Evolutionary conservation across 2,888 invertebrate genomes (phyloP).

Genomic region (Macaria liturata): DNA sequence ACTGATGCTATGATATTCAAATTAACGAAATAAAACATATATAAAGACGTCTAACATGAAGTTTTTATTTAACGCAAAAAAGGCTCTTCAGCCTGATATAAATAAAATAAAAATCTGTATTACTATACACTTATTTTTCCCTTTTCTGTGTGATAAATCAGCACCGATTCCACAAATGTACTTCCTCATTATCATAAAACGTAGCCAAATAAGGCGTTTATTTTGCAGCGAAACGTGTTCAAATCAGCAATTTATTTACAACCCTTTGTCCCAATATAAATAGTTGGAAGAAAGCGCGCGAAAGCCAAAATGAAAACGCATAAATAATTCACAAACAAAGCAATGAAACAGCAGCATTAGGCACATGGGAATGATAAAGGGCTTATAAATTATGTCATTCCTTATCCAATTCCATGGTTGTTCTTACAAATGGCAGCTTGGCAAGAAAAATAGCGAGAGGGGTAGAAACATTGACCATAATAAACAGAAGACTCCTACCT

Average conservation of each 20-base stretch:
- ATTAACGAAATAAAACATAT: too few relatives aligned
- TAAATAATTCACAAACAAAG: constrained; percentile 35
- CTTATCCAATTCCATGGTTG: constrained; percentile 38
- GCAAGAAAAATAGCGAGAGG: constrained; percentile 38
- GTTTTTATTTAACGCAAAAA: too few relatives aligned
- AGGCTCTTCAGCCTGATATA: too few relatives aligned
- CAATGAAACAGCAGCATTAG: constrained; percentile 38
- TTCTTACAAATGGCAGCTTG: constrained; percentile 28
- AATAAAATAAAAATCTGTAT: too few relatives aligned
- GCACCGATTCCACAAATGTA: neutral
- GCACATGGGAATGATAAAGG: constrained; percentile 49
- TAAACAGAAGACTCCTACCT: too few relatives aligned
- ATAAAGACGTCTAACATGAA: too few relatives aligned
- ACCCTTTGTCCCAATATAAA: constrained; percentile 14
- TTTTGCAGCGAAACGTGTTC: constrained; percentile 3
- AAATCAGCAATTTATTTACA: constrained; percentile 11
- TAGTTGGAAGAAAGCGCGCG: constrained; percentile 21
- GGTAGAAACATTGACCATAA: constrained; percentile 1
- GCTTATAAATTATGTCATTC: constrained; percentile 46
- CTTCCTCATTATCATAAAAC: neutral
- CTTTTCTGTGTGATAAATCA: too few relatives aligned
- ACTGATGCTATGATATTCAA: too few relatives aligned
- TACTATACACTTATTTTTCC: too few relatives aligned
- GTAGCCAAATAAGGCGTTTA: constrained; percentile 1
- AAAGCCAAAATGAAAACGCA: constrained; percentile 30